Evolutionary conservation across 2,888 invertebrate species (phyloP).

Genomic region (Dicyrtoma fusca): DNA sequence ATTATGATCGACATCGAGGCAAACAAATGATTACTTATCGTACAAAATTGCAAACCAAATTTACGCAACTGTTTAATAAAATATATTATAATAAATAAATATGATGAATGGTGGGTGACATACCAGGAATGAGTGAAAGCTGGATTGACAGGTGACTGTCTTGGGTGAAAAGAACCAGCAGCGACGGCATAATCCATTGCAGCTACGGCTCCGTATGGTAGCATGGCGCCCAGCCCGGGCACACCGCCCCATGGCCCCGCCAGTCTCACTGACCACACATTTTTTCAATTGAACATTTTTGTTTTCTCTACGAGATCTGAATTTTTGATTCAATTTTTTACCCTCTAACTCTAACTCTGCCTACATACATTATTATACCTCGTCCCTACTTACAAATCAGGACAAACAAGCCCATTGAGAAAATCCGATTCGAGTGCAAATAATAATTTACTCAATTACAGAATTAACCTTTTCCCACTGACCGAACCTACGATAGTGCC

Average conservation of each 20-base stretch:
- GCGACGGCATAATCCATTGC: slow-evolving; percentile 69
- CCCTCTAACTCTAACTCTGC: background rate
- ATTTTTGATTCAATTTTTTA: background rate
- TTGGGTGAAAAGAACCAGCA: slow-evolving; percentile 60
- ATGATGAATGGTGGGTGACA: no score
- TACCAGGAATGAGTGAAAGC: slow-evolving; percentile 94
- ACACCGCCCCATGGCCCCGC: slow-evolving; percentile 56
- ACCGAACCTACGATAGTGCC: no score
- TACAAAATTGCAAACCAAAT: no score
- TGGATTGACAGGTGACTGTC: slow-evolving; percentile 64
- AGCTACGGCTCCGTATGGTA: slow-evolving; percentile 64
- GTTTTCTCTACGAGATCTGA: background rate
- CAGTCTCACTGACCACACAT: slow-evolving; percentile 46
- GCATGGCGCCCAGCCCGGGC: slow-evolving; percentile 57
- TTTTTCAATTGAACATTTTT: background rate
- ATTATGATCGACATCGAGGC: no score
- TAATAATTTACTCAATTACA: no score
- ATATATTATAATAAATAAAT: no score
- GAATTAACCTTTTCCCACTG: no score
- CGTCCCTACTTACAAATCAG: no score
- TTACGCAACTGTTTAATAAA: no score
- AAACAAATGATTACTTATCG: no score
- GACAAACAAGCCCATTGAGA: slow-evolving; percentile 14
- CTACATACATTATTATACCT: background rate
- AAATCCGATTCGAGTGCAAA: background rate